Percentiles rank a stretch among this genome's conserved stretches.
Evolutionary conservation across 2,888 invertebrate species (phyloP).

Genomic region (Pterostichus niger): DNA sequence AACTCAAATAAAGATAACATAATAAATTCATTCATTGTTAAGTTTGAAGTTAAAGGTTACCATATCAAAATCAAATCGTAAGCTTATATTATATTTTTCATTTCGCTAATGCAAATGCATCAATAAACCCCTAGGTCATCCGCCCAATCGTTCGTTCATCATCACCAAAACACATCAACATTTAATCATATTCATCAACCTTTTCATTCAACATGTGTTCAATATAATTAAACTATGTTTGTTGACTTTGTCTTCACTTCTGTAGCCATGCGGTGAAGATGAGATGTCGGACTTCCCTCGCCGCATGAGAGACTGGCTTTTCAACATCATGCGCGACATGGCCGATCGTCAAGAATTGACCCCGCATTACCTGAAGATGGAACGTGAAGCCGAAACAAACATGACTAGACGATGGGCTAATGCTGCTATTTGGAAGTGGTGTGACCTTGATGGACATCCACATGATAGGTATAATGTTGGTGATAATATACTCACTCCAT

Average conservation of each 20-base stretch:
- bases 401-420: slow-evolving; percentile 91
- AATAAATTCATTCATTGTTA: no score
- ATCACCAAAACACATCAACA: no score
- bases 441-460: slow-evolving; percentile 96
- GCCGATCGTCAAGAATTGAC: slow-evolving; percentile 92
- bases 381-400: slow-evolving; percentile 93
- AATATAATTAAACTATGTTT: no score
- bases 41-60: no score
- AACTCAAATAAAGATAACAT: no score
- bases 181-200: no score
- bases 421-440: slow-evolving; percentile 99
- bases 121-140: no score
- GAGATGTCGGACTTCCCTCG: slow-evolving; percentile 97
- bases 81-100: no score
- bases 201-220: no score
- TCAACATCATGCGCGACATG: slow-evolving; percentile 97
- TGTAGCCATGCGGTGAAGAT: slow-evolving; percentile 87
- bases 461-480: slow-evolving; percentile 85
- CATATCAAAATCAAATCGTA: no score
- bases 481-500: neutral
- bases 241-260: neutral
- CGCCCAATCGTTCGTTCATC: no score
- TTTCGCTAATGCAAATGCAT: no score
- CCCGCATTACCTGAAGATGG: slow-evolving; percentile 90
- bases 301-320: slow-evolving; percentile 98